Conservation (phyloP, 1,140 invertebrate species). For the Phenacoccus solenopsis region DNA sequence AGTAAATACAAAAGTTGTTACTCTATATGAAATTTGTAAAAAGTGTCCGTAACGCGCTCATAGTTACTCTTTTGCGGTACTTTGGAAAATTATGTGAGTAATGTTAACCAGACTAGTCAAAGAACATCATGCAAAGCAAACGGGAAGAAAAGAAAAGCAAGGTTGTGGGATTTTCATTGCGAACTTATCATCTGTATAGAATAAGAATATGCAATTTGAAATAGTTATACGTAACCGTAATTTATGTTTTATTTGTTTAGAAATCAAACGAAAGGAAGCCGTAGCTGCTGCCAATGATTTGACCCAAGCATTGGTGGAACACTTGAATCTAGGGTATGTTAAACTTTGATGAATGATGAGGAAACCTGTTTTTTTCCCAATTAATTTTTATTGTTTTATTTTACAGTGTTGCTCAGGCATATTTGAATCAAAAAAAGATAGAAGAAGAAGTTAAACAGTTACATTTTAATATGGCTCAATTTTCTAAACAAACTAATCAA, state of each 20-base stretch:
- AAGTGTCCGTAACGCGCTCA: too few relatives aligned
- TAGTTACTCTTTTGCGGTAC: too few relatives aligned
- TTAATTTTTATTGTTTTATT: conserved; percentile 9
- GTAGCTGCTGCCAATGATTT: conserved; percentile 79
- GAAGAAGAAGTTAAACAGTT: conserved; percentile 94
- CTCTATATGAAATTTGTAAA: too few relatives aligned
- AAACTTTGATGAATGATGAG: not conserved
- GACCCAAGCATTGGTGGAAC: conserved; percentile 88
- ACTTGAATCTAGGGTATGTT: conserved; percentile 86
- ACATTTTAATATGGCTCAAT: conserved; percentile 85
- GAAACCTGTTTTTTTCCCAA: not conserved
- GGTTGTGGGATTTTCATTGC: too few relatives aligned
- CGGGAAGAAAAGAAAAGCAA: conserved; percentile 63
- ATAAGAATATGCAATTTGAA: not conserved
- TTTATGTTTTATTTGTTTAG: conserved; percentile 18
- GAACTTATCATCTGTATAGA: not conserved
- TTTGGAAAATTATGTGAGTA: too few relatives aligned
- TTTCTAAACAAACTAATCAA: conserved; percentile 91
- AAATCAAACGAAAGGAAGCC: conserved; percentile 64
- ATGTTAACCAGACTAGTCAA: conserved; percentile 80
- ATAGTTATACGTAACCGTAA: not conserved
- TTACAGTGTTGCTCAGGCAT: conserved; percentile 83
- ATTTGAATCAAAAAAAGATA: conserved; percentile 92
- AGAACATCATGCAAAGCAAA: conserved; percentile 70
- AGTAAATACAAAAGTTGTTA: too few relatives aligned